Evolutionary conservation across 2,888 invertebrate species (phyloP).

Genomic region (Cerceris ruficornis): DNA sequence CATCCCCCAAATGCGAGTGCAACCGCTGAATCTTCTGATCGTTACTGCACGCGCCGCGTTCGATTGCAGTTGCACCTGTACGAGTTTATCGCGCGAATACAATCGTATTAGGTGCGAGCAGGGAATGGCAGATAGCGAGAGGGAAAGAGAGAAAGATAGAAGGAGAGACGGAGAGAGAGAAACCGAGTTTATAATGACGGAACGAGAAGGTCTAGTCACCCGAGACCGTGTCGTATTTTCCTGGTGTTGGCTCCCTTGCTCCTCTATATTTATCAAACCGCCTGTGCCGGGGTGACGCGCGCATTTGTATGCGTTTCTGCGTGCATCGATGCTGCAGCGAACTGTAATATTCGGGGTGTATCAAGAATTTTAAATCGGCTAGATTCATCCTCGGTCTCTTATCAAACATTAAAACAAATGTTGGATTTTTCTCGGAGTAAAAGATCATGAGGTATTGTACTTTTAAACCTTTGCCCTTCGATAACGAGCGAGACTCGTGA

Average conservation of each 20-base stretch:
- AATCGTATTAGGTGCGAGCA: conserved; percentile 56
- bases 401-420: no score
- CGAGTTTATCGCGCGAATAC: conserved; percentile 47
- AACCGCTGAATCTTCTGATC: conserved; percentile 8
- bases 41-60: conserved; percentile 10
- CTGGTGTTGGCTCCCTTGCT: conserved; percentile 30
- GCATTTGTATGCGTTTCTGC: conserved; percentile 1
- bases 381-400: not conserved
- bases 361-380: not conserved
- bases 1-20: not conserved
- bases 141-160: no score
- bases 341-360: conserved; percentile 1
- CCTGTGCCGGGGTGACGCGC: conserved; percentile 4
- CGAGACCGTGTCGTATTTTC: conserved; percentile 66
- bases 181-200: conserved; percentile 72
- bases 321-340: not conserved
- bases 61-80: conserved; percentile 32
- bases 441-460: no score
- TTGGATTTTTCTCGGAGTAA: no score
- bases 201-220: conserved; percentile 66
- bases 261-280: not conserved
- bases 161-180: conserved; percentile 16
- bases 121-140: conserved; percentile 24
- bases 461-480: no score
- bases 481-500: no score